Evolutionary conservation across 2,113 vertebrate species (phyloP), one percentile per base, ranked within the genome.

Genomic region (Girardinichthys multiradiatus): DNA sequence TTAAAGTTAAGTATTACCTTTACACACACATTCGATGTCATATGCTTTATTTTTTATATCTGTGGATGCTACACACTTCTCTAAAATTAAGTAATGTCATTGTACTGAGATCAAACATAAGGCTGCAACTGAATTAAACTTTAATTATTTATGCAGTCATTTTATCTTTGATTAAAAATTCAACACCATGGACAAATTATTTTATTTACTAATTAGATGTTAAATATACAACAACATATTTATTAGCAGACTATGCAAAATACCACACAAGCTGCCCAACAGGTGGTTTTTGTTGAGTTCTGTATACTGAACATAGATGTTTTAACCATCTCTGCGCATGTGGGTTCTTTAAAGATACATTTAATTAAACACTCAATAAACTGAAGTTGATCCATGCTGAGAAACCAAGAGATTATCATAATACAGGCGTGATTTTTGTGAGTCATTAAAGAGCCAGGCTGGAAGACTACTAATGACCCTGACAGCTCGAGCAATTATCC

Each of bases 401-500:
- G 65, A 74, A 48, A 71, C 26, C 39, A 4, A 72, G n/a, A 70
- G 54, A 85, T 83, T 65, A 79, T 81, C 63, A 79, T 60, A 83
- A 81, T 26, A 74, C 61, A 64, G 60, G 45, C 35, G 0, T 83
- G 64, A 58, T 64, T 80, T 82, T 59, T 82, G 58, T 19, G 13
- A 83, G 72, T 37, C 68, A 66, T 78, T 81, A 85, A 72, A 76
- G 64, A 74, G 73, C 65, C 68, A 67, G 82, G 72, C 74, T 76
- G 61, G 76, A 74, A 81, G 67, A 82, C 68, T 70, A 70, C 84
- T 88, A 84, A 89, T 86, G 84, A 86, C 81, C 79, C 82, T 35
- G 33, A 72, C 79, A 86, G 58, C 74, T 35, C 45, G 30, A 6
- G 77, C 64, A 88, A 91, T 89, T 90, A 81, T 63, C 74, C 66